Base-by-base conservation (phyloP, 2,888 invertebrate species). In the Silvanus unidentatus region DNA sequence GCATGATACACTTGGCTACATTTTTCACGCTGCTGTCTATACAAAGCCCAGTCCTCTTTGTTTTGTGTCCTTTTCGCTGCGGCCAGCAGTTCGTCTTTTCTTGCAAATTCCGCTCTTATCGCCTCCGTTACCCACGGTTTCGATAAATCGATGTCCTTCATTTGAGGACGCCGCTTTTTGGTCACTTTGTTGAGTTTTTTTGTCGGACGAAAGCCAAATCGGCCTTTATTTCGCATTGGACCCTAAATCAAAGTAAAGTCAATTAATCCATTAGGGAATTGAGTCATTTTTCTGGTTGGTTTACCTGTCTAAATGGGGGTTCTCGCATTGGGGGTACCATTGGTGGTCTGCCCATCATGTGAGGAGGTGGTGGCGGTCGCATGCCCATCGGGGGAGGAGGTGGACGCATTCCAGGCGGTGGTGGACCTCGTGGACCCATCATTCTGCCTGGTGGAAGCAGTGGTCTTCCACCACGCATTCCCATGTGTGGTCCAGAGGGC, bases 111-210 rank as follows among this genome's bases (percentile, higher is more conserved):
- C 3, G 63, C 66, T 54, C 75, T 76, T 37, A 81, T 75, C 15
- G 73, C 73, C 10, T 76, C 75, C 8, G 74, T 77, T 4, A 81
- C 77, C 77, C 79, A 81, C 1, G 79, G 77, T 60, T 78, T 78
- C 16, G 73, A 73, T 40, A 80, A 48, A 60, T 73, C 71, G 12
- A 65, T 48, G 14, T 77, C 52, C 74, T 76, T 15, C 42, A 43
- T n/a, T 10, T 16, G n/a, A 9, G 41, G 41, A 8, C 32, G 12
- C 4, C 22, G 36, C n/a, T 37, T 40, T 32, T 15, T 28, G 10
- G 27, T 11, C 5, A 27, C 12, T 38, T 15, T 12, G 13, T 14
- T 16, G 4, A 5, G 11, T 16, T 38, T 38, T 14, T 12, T 14
- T n/a, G 12, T 14, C 10, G 12, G 14, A 14, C 11, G n/a, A 14